These are phyloP conservation scores for Bucorvus abyssinicus DNA, from an alignment of 2,797 vertebrate species.

Conservation along the genomic window DNA sequence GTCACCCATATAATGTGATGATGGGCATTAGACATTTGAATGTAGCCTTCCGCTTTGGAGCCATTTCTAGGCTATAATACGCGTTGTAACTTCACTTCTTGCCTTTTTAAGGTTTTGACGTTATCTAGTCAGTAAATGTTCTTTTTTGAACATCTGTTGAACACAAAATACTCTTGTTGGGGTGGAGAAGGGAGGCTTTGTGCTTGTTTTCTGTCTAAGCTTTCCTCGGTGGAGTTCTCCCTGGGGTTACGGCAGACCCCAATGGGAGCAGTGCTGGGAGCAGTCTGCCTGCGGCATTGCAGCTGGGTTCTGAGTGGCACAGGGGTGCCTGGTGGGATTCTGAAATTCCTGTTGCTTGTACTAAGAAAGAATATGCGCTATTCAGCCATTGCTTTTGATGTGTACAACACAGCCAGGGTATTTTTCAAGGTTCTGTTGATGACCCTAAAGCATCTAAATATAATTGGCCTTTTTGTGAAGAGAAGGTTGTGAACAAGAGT, in stretches of 20 bases:
- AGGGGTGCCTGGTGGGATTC: neutral
- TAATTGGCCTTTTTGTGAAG: neutral
- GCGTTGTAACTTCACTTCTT: neutral
- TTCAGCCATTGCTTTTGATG: neutral
- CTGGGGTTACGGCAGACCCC: neutral
- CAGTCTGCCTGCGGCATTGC: neutral
- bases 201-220: neutral
- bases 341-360: fast-evolving
- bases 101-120: neutral
- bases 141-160: neutral
- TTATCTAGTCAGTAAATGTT: neutral
- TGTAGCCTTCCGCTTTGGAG: neutral
- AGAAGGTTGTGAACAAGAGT: neutral
- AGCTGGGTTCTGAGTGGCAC: too few relatives aligned
- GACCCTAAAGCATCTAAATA: neutral
- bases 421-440: neutral
- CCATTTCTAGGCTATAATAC: neutral
- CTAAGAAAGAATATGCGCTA: fast-evolving
- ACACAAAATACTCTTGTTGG: neutral
- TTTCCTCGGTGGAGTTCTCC: neutral
- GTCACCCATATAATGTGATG: neutral
- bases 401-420: neutral
- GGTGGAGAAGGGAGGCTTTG: neutral
- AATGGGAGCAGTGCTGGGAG: neutral
- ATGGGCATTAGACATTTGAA: neutral